Percentiles rank a stretch among this genome's conserved stretches.
These are phyloP conservation scores for Tetropium fuscum DNA, from an alignment of 2,888 invertebrate species.

Conservation along the genomic window DNA sequence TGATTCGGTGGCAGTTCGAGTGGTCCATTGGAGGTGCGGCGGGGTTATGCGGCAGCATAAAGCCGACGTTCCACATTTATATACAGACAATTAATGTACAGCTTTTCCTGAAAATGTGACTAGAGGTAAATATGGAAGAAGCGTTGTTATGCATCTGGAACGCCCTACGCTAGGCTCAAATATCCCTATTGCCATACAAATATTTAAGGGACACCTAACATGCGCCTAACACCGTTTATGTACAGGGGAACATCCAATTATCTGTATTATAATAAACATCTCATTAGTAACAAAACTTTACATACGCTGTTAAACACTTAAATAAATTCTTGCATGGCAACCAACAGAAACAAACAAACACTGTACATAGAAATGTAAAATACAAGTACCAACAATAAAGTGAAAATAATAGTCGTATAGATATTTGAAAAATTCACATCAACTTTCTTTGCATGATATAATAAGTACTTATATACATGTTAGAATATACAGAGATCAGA, in stretches of 20 bases:
- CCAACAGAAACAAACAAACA: conserved; percentile 44
- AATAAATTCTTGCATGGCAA: conserved; percentile 56
- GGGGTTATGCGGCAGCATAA: too few species aligned
- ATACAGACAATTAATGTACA: conserved; percentile 14
- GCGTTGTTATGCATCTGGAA: conserved; percentile 41
- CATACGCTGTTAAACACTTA: conserved; percentile 40
- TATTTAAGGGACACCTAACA: conserved; percentile 43
- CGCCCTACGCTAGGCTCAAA: conserved; percentile 33
- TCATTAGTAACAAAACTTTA: conserved; percentile 51
- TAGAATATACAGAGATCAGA: conserved; percentile 49
- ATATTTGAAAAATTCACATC: conserved; percentile 44
- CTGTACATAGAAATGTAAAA: conserved; percentile 54
- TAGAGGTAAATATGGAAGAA: conserved; percentile 50
- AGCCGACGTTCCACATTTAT: conserved; percentile 41
- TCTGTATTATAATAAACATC: conserved; percentile 52
- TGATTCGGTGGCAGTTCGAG: too few species aligned
- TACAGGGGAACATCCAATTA: conserved; percentile 43
- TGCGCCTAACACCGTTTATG: conserved; percentile 41
- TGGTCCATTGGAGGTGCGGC: too few species aligned
- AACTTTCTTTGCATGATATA: conserved; percentile 40
- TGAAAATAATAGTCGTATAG: conserved; percentile 42
- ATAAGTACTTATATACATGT: conserved; percentile 47
- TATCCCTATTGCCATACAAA: conserved; percentile 52
- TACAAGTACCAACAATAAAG: conserved; percentile 52
- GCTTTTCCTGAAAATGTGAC: conserved; percentile 34